Base-by-base conservation (phyloP, 2,797 vertebrate genomes). In the Hybognathus amarus region DNA sequence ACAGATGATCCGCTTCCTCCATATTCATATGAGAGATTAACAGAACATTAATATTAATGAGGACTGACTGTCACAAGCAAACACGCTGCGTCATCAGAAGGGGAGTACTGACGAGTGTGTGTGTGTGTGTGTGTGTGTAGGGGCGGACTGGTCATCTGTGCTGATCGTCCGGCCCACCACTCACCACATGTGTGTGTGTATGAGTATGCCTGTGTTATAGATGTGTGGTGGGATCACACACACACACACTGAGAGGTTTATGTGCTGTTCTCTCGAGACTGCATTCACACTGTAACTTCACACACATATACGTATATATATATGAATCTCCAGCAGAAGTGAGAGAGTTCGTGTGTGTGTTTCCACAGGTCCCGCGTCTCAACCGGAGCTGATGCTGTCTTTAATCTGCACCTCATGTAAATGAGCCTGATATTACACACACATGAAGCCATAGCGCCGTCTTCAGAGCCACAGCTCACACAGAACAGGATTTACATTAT, bases 21-120 rank as follows among this genome's bases (percentile, higher is more conserved):
- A 92, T 92, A 92, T 91, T 93, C 92, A 93, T 90, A 92, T 85
- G 84, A 85, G 87, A 92, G 93, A 94, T 94, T 92, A 94, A 94
- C 91, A 92, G 90, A 87, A 87, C 89, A 94, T 94, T 92, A 94
- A 95, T 94, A 95, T 95, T 93, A 94, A 95, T 93, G 91, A 66
- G 42, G 87, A 87, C 89, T 88, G 93, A 93, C 93, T 93, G 94
- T 89, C 87, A 90, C 90, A 89, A 85, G 89, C 90, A 92, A 94
- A 94, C 90, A 93, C 91, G 90, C 91, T 85, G 90, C 91, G 92
- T 94, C 94, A 93, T 94, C 93, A 91, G 85, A 90, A 88, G 92
- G 92, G 90, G 90, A 91, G 91, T 13, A 86, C 91, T 88, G 89
- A 87, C 47, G 77, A 24, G 77, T n/a, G 33, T 90, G 90, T 86